A percentile compares a stretch with the other conserved stretches of the same genome.
phyloP scores from a whole-genome alignment of 2,888 invertebrate species.

The Patella caerulea region DNA sequence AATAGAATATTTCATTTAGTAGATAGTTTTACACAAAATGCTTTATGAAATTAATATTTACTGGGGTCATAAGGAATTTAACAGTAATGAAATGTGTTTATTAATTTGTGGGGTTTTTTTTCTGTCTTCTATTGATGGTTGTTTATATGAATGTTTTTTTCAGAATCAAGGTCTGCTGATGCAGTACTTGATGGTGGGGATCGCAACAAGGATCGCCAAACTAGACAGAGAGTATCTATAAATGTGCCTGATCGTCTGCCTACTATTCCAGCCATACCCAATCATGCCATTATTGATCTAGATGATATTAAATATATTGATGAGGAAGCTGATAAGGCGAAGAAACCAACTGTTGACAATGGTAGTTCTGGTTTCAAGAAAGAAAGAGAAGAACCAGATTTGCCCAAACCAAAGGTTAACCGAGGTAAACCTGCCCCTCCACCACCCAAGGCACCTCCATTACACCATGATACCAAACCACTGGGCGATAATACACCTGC shows the following conservation, averaged over 20 bases:
- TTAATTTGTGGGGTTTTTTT: neutral
- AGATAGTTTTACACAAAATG: too few relatives aligned
- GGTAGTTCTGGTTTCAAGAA: too few relatives aligned
- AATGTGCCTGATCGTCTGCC: too few relatives aligned
- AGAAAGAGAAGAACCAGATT: neutral
- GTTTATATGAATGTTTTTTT: neutral
- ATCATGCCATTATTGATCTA: neutral
- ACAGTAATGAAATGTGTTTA: conserved; percentile 3
- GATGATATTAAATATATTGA: conserved; percentile 10
- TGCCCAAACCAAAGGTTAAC: neutral
- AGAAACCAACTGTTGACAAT: neutral
- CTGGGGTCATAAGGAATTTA: too few relatives aligned
- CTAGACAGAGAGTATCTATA: too few relatives aligned
- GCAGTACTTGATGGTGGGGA: neutral
- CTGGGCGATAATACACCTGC: neutral
- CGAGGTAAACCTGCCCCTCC: conserved; percentile 3
- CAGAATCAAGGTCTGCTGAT: conserved; percentile 28
- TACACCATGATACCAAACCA: conserved; percentile 2
- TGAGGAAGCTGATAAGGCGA: neutral
- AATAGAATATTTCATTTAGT: too few relatives aligned
- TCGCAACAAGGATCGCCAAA: too few relatives aligned
- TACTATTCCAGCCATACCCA: too few relatives aligned
- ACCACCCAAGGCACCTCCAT: neutral
- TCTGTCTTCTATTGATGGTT: neutral
- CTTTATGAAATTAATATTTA: too few relatives aligned